Evolutionary conservation across 2,888 invertebrate genomes (phyloP).

Genomic region (Scaptomyza flava): DNA sequence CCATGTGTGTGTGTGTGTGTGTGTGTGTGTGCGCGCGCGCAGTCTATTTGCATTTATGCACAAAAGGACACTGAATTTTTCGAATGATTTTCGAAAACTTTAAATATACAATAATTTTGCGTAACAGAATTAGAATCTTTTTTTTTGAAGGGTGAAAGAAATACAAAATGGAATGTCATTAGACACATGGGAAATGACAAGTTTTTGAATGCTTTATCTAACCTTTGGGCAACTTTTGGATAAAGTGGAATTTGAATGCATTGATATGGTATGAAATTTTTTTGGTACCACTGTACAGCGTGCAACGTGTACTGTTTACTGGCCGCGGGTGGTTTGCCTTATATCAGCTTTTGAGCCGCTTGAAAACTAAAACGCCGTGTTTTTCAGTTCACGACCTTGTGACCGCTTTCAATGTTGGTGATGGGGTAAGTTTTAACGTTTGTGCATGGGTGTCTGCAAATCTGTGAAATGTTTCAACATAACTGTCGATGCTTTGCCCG

Average conservation of each 20-base stretch:
- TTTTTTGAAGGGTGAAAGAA: not conserved
- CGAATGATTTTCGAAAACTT: not conserved
- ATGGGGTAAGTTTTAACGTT: constrained; percentile 34
- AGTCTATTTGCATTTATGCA: constrained; percentile 3
- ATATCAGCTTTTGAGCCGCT: constrained; percentile 58
- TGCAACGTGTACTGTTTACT: constrained; percentile 37
- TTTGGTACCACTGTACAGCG: constrained; percentile 39
- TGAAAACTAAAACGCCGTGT: constrained; percentile 28
- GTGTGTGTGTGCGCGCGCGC: not conserved
- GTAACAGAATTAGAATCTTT: not conserved
- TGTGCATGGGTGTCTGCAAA: constrained; percentile 32
- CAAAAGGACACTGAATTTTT: not conserved
- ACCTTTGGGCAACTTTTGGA: not conserved
- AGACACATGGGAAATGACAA: no score
- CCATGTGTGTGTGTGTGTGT: constrained; percentile 14
- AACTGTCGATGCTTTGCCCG: constrained; percentile 27
- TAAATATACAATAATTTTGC: not conserved
- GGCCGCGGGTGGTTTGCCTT: constrained; percentile 56
- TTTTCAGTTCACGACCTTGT: constrained; percentile 61
- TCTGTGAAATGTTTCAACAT: constrained; percentile 23
- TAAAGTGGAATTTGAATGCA: not conserved
- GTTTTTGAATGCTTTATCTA: not conserved
- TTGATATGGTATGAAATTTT: not conserved
- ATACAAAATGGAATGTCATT: not conserved
- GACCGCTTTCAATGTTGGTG: constrained; percentile 39